Evolutionary conservation across 2,113 vertebrate genomes (phyloP), one percentile per base, ranked within the genome.

Genomic region (Pitta sordida): DNA sequence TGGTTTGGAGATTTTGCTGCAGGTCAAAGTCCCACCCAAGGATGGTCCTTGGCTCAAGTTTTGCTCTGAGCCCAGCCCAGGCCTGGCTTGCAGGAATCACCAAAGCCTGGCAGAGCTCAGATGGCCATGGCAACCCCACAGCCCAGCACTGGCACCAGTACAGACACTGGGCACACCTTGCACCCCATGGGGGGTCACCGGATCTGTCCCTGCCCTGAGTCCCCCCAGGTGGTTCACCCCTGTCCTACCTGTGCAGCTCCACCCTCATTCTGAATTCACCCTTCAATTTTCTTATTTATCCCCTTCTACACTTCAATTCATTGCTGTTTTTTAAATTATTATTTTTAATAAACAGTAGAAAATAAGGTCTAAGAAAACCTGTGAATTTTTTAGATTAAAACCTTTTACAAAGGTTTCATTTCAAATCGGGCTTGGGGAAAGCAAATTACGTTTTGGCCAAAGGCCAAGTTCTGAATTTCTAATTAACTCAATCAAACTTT

Each of bases 401-500:
- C 64, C 68, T 70, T 46, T 44, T 51, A 53, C 13, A 2, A 77
- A 65, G 60, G 53, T 73, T 90, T 76, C 20, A n/a, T 93, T 92
- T 93, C 73, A 49, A 58, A 73, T 49, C 2, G 1, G 9, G 37
- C 26, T 86, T 0, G 5, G 36, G 37, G 83, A 80, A 88, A 93
- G 9, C 18, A 88, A 94, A 93, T 86, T 63, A 37, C 27, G 9
- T 76, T 81, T 86, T 94, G 86, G 95, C 91, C 69, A 80, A 74
- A 95, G 91, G 89, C 94, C 94, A 94, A 83, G 76, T 49, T 71
- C 59, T 86, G 80, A 70, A 83, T 92, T 93, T 88, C 89, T 93
- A 95, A 93, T 95, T 95, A 92, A 83, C 77, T 71, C 43, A 87
- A 92, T 95, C 67, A 83, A 92, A 94, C 80, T 86, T 94, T 55